phyloP scores from a whole-genome alignment of 2,888 invertebrate genomes.

The Crocallis elinguaria region DNA sequence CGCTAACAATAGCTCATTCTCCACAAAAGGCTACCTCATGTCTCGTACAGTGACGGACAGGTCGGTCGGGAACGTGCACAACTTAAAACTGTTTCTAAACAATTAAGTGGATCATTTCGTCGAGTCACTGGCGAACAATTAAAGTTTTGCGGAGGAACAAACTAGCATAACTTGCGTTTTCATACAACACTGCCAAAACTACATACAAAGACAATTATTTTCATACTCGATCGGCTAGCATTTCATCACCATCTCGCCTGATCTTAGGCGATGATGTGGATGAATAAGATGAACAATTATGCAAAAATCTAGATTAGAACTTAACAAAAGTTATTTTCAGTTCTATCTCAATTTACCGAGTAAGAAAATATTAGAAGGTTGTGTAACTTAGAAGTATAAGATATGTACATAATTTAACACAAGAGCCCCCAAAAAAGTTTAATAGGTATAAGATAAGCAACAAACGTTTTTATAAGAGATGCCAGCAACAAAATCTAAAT shows the following conservation, averaged over 20 bases:
- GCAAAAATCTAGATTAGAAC: too few relatives aligned
- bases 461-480: background rate
- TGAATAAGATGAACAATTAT: too few relatives aligned
- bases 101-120: slow-evolving; percentile 33
- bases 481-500: background rate
- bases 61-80: slow-evolving; percentile 35
- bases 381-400: too few relatives aligned
- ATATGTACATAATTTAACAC: too few relatives aligned
- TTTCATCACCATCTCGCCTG: too few relatives aligned
- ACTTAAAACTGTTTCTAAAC: slow-evolving; percentile 31
- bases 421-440: too few relatives aligned
- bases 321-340: too few relatives aligned
- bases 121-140: slow-evolving; percentile 70
- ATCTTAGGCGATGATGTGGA: too few relatives aligned
- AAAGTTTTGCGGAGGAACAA: slow-evolving; percentile 55
- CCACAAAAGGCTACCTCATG: slow-evolving; percentile 30
- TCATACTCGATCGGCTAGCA: too few relatives aligned
- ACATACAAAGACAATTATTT: too few relatives aligned
- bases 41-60: slow-evolving; percentile 41
- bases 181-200: slow-evolving; percentile 18
- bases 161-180: slow-evolving; percentile 39
- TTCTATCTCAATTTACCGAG: too few relatives aligned
- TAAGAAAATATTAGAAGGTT: too few relatives aligned
- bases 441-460: background rate
- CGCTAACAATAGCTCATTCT: slow-evolving; percentile 43